Evolutionary conservation across 2,797 vertebrate species (phyloP).

Genomic region (Acipenser transmontanus): DNA sequence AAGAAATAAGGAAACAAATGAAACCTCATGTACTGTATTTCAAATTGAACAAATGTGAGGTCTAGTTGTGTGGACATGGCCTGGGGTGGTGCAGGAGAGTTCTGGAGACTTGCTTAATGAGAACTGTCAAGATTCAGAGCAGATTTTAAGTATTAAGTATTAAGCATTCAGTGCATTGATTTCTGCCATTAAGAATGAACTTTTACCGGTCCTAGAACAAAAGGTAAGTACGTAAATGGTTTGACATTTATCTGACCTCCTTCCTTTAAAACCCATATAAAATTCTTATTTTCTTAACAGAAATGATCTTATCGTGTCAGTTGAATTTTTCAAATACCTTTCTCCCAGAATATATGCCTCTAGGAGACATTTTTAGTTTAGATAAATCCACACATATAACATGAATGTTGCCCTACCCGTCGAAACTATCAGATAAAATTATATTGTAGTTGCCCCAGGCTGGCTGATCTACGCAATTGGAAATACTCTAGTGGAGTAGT

Average conservation of each 20-base stretch:
- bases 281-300: background rate
- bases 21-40: slow-evolving; percentile 19
- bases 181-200: background rate
- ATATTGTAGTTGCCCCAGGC: no score
- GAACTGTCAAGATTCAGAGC: background rate
- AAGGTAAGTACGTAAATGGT: background rate
- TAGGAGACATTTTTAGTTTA: background rate
- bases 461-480: no score
- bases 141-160: slow-evolving; percentile 6
- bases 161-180: background rate
- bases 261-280: background rate
- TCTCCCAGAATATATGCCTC: background rate
- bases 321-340: background rate
- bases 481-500: no score
- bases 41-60: slow-evolving; percentile 34
- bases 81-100: slow-evolving; percentile 3
- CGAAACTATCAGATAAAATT: no score
- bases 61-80: slow-evolving; percentile 25
- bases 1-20: slow-evolving; percentile 29
- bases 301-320: background rate
- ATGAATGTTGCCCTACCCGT: no score
- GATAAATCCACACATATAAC: no score
- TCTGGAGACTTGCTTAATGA: background rate
- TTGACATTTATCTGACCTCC: background rate
- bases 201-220: background rate